Percentiles rank a stretch among this genome's conserved stretches.
Conservation (phyloP, 35 echinoderm and acorn worm genomes). For the Holothuria glaberrima region DNA sequence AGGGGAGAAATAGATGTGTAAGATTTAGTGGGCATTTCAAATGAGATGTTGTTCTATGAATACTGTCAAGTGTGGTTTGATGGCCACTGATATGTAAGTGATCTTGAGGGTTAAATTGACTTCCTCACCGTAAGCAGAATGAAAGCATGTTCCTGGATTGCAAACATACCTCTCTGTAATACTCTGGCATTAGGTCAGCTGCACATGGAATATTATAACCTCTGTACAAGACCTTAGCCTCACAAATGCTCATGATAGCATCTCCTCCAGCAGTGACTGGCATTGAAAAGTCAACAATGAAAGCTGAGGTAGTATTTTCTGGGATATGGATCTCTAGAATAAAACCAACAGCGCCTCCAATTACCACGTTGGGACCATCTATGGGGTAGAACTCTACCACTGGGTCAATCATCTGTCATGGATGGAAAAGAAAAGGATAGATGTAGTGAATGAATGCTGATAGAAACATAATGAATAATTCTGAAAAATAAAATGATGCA, state of each 20-base stretch:
- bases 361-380: slow-evolving; percentile 69
- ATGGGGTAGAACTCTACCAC: slow-evolving; percentile 76
- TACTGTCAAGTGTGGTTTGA: too few relatives aligned
- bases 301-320: slow-evolving; percentile 66
- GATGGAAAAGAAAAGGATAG: neutral
- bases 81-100: too few relatives aligned
- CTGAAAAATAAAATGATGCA: too few relatives aligned
- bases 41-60: too few relatives aligned
- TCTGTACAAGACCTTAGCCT: slow-evolving; percentile 63
- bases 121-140: too few relatives aligned
- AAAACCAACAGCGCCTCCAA: slow-evolving; percentile 79
- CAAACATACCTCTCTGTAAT: slow-evolving; percentile 39
- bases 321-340: slow-evolving; percentile 71
- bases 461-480: neutral
- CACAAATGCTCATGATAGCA: slow-evolving; percentile 71
- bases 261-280: slow-evolving; percentile 56
- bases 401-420: slow-evolving; percentile 65
- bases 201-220: slow-evolving; percentile 83
- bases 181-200: slow-evolving; percentile 45
- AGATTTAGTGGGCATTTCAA: neutral
- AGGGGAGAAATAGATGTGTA: neutral
- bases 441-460: neutral
- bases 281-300: slow-evolving; percentile 80
- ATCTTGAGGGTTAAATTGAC: too few relatives aligned
- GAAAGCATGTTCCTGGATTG: too few relatives aligned